A percentile compares a stretch with the other conserved stretches of the same genome.
phyloP scores from a whole-genome alignment of 2,113 vertebrate genomes.

The Gymnogyps californianus region DNA sequence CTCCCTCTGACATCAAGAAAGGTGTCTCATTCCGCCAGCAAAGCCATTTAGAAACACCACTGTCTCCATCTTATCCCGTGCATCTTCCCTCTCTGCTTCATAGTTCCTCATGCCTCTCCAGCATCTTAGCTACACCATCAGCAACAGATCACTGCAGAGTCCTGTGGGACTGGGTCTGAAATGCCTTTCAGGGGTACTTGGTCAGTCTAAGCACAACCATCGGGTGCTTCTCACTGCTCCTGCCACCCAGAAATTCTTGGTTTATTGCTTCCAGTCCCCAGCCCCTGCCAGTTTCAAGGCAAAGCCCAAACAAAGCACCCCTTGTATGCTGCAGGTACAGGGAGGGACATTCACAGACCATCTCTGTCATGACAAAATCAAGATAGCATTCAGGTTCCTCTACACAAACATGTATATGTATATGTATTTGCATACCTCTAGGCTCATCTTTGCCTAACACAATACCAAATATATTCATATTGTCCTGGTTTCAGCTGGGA shows the following conservation, averaged over 20 bases:
- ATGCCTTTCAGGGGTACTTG: slow-evolving; percentile 70
- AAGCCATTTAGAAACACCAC: not conserved
- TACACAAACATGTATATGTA: not conserved
- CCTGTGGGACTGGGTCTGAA: not conserved
- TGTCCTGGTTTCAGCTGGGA: no score
- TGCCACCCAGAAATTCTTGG: slow-evolving; percentile 65
- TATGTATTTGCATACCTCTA: not conserved
- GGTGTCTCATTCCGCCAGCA: not conserved
- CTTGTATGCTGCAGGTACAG: slow-evolving; percentile 4
- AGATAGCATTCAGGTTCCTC: not conserved
- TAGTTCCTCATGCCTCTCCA: not conserved
- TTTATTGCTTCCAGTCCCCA: slow-evolving; percentile 70
- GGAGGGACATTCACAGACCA: not conserved
- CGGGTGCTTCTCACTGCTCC: slow-evolving; percentile 67
- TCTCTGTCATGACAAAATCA: not conserved
- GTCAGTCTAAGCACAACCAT: slow-evolving; percentile 74
- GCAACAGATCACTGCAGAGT: not conserved
- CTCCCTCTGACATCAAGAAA: not conserved
- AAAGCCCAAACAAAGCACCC: slow-evolving; percentile 52
- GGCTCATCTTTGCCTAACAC: not conserved
- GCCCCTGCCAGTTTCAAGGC: slow-evolving; percentile 17
- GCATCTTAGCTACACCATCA: not conserved
- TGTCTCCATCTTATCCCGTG: not conserved
- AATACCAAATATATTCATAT: not conserved
- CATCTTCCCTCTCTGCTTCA: not conserved